Evolutionary conservation across 2,888 invertebrate genomes (phyloP).

Genomic region (Sphecodes monilicornis): DNA sequence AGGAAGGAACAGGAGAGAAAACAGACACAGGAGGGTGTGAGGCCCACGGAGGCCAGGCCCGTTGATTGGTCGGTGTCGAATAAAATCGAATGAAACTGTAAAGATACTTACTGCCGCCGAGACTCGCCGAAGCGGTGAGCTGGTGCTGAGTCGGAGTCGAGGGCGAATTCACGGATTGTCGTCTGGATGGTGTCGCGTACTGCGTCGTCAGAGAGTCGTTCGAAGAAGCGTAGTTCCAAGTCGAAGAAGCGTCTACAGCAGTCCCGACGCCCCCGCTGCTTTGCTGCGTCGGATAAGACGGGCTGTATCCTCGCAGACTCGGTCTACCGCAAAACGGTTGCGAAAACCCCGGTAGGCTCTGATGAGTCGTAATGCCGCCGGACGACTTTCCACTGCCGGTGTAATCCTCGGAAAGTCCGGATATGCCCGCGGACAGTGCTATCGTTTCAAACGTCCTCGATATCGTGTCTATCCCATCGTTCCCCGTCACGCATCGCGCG

Average conservation of each 20-base stretch:
- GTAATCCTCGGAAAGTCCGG: constrained; percentile 78
- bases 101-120: constrained; percentile 89
- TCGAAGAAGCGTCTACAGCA: constrained; percentile 58
- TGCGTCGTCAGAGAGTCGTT: constrained; percentile 69
- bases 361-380: constrained; percentile 79
- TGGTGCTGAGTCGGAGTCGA: constrained; percentile 79
- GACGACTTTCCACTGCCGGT: constrained; percentile 79
- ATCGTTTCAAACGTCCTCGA: background rate
- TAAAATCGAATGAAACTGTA: background rate
- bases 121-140: constrained; percentile 89
- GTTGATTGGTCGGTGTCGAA: background rate
- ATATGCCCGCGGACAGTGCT: constrained; percentile 69
- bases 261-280: constrained; percentile 39
- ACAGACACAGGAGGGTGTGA: background rate
- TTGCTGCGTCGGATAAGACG: constrained; percentile 77
- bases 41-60: background rate
- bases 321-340: constrained; percentile 84
- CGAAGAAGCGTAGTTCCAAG: constrained; percentile 72
- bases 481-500: background rate
- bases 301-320: constrained; percentile 77
- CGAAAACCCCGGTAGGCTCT: constrained; percentile 86
- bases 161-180: constrained; percentile 66
- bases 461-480: background rate
- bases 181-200: constrained; percentile 66
- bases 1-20: too few relatives aligned